Evolutionary conservation across 2,113 vertebrate species (phyloP).

Genomic region (Scopus umbretta): DNA sequence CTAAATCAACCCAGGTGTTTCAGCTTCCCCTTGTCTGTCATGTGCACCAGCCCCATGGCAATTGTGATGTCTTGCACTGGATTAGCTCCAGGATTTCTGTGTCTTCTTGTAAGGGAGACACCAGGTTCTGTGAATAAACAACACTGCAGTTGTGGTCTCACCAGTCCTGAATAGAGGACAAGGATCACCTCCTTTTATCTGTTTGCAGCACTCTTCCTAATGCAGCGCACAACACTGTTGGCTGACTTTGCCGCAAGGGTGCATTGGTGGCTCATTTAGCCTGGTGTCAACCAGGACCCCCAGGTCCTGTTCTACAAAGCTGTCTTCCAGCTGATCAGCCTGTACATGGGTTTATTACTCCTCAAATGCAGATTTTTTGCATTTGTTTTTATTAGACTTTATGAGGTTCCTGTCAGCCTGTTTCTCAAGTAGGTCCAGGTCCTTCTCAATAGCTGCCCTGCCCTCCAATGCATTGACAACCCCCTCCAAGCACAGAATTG

Average conservation of each 20-base stretch:
- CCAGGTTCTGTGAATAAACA: neutral
- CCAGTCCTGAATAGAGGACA: neutral
- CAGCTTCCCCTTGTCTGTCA: neutral
- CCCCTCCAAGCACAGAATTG: neutral
- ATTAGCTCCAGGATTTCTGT: neutral
- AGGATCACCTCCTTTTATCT: neutral
- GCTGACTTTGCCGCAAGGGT: neutral
- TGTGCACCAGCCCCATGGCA: neutral
- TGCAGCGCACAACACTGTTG: fast-evolving
- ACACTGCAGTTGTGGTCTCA: neutral
- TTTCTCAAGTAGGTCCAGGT: neutral
- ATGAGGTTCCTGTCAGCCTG: neutral
- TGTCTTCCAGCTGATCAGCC: neutral
- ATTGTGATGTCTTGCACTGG: neutral
- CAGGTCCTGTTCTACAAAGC: neutral
- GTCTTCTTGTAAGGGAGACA: neutral
- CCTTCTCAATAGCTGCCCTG: neutral
- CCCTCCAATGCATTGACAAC: neutral
- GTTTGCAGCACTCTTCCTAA: neutral
- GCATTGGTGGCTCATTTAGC: neutral
- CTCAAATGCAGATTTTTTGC: neutral
- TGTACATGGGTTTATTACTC: neutral
- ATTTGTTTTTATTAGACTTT: neutral
- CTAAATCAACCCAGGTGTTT: neutral
- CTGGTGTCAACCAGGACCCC: no score